Evolutionary conservation across 2,888 invertebrate species (phyloP).

Genomic region (Helicoverpa assulta): DNA sequence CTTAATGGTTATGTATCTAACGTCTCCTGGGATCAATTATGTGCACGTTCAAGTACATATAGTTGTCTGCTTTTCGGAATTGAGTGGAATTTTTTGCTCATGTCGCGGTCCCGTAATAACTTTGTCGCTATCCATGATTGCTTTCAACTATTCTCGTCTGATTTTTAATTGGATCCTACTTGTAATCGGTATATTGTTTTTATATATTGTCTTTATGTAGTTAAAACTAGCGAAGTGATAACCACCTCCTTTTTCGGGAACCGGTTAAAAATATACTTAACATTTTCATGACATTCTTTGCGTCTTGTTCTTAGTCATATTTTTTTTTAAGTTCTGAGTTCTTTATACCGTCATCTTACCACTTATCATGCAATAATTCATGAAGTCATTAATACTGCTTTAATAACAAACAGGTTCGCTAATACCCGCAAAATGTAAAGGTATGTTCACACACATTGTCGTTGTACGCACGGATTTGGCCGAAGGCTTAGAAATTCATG

Average conservation of each 20-base stretch:
- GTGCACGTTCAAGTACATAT: background rate
- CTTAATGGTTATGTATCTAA: constrained; percentile 41
- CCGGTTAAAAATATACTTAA: too few species aligned
- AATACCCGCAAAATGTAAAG: background rate
- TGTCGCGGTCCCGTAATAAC: background rate
- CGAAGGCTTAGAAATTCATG: too few species aligned
- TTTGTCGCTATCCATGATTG: background rate
- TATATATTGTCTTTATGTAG: too few species aligned
- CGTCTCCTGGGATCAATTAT: constrained; percentile 26
- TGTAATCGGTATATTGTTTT: background rate
- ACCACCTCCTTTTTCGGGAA: too few species aligned
- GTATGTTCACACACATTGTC: background rate
- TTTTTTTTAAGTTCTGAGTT: background rate
- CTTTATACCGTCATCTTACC: background rate
- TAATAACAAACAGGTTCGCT: background rate
- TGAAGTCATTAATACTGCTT: background rate
- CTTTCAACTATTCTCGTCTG: background rate
- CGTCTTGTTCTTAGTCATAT: too few species aligned
- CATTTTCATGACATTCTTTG: too few species aligned
- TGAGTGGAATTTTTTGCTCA: constrained; percentile 1
- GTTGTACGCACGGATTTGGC: background rate
- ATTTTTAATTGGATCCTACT: background rate
- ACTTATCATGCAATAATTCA: background rate
- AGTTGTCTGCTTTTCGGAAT: constrained; percentile 1
- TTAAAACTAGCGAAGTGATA: too few species aligned